Percentiles rank a stretch among this genome's conserved stretches.
These are phyloP conservation scores for Pomatostomus ruficeps DNA, from an alignment of 2,113 vertebrate species.

Conservation along the genomic window DNA sequence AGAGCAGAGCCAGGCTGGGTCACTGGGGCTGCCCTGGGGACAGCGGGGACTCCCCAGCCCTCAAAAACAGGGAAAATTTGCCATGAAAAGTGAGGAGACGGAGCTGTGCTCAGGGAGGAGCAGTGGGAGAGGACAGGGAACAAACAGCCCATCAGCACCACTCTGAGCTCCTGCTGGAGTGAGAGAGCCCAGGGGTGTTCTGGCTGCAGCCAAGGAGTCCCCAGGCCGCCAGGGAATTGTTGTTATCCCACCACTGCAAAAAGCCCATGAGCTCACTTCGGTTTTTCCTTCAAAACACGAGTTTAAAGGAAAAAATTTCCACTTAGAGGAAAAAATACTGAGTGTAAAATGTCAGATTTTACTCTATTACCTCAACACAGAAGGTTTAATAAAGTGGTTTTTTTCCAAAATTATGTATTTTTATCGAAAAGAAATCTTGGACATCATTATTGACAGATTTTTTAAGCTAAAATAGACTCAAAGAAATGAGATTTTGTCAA, in stretches of 20 bases:
- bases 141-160: background rate
- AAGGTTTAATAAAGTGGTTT: background rate
- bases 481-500: background rate
- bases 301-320: background rate
- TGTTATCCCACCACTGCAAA: background rate
- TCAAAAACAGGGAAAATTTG: background rate
- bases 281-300: background rate
- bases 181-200: background rate
- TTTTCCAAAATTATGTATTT: background rate
- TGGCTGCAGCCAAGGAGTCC: background rate
- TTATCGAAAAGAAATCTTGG: background rate
- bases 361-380: background rate
- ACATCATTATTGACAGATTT: background rate
- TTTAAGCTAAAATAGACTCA: background rate
- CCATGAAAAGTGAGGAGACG: background rate
- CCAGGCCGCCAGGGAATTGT: background rate
- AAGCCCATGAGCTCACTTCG: background rate
- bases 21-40: background rate
- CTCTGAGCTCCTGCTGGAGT: background rate
- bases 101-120: background rate
- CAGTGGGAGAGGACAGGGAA: background rate
- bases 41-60: background rate
- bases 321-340: background rate
- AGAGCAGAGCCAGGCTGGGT: background rate
- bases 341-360: background rate